Base-by-base conservation (phyloP, 2,113 vertebrate species). In the Pithys albifrons region DNA sequence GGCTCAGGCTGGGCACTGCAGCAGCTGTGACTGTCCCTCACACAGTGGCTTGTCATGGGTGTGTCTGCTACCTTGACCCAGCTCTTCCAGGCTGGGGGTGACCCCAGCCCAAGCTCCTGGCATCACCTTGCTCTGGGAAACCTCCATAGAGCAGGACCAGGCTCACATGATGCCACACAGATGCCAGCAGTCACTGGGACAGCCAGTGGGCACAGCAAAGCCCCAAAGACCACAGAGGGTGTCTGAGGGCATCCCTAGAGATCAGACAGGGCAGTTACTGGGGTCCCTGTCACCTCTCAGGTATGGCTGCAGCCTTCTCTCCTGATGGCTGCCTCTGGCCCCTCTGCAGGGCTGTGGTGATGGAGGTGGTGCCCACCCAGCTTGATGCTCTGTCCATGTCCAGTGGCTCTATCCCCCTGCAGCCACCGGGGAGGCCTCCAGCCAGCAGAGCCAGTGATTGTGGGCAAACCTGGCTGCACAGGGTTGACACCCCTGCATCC, bases 121-220 rank as follows among this genome's bases (percentile, higher is more conserved):
- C 9, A 2, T 5, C 28, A 1, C 20, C 15, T 24, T 3, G 20
- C 51, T 61, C 10, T 3, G 37, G 57, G 29, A 43, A 29, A 19
- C 9, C 20, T 12, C 28, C 4, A 0, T 5, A 19, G 31, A 11
- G 33, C 46, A 7, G 78, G 15, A 3, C 13, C 7, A 10, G 55
- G 24, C n/a, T 66, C 11, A 0, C 2, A 0, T 0, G 29, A 18
- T 39, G 52, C 33, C 6, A 7, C 2, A 0, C 8, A 1, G 25
- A 19, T 8, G 24, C 14, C 78, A 62, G 35, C 28, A 2, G 62
- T 12, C 31, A 25, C 55, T 19, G 28, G 29, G 35, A 7, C 78
- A 62, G 70, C n/a, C 25, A 16, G 28, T 0, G 1, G 49, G 10
- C 22, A 45, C 3, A 4, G 55, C 37, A 10, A 74, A 77, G 55